Evolutionary conservation across 2,888 invertebrate species (phyloP), one percentile per base, ranked within the genome.

Genomic region (Drosophila yooni): DNA sequence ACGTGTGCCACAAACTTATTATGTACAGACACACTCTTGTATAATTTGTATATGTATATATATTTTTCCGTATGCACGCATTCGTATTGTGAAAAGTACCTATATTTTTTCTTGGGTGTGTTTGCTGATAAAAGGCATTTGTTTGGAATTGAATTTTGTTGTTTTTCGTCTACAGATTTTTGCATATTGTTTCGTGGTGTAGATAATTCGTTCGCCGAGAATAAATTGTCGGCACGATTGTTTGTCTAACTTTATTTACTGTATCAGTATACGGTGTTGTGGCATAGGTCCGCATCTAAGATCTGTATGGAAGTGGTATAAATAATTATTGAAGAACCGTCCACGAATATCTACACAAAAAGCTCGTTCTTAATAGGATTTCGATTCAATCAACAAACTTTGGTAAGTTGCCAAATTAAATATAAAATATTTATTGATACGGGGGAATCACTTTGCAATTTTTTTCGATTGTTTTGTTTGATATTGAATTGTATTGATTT

Each of bases 161-260:
- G 66, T 70, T 66, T 59, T 67, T 64, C 29, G 66, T 31, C 62
- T 65, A 53, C 43, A 61, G 29, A 67, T 36, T 72, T 63, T 62
- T 29, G 50, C 74, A 60, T 58, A 66, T 65, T 57, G 46, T 69
- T 66, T 62, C 29, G 50, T 50, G 11, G 29, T 61, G 70, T 29
- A 70, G 70, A 77, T 78, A 78, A 70, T 46, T 56, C 29, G 27
- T 15, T 21, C 8, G 40, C 50, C 40, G 50, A 25, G 31, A 52
- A 52, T 13, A 74, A 70, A 54, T 31, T 70, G 71, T 79, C 75
- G 67, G 61, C 65, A 43, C 60, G 59, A 54, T 74, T 64, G 13
- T 63, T 66, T 67, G 79, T 57, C 61, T 77, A 53, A 59, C 54
- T 70, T 52, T 72, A 52, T 67, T 76, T 56, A 64, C 64, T 58